A percentile compares a stretch with the other conserved stretches of the same genome.
phyloP scores from a whole-genome alignment of 2,113 vertebrate genomes.

The Ceuthmochares aereus region DNA sequence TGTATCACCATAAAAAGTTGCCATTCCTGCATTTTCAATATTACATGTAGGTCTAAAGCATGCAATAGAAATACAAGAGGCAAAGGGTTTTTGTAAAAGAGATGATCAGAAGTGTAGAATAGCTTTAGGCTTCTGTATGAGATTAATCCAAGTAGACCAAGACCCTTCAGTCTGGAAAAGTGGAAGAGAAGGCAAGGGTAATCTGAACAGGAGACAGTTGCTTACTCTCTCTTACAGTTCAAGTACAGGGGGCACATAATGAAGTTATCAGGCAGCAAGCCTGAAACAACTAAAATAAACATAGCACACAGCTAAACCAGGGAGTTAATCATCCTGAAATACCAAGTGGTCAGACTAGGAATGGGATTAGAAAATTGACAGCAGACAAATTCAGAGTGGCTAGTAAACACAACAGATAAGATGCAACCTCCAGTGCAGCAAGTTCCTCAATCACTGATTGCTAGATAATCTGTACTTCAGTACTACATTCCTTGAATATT shows the following conservation, averaged over 20 bases:
- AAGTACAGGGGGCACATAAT: background rate
- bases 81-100: background rate
- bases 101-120: background rate
- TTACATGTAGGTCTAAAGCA: background rate
- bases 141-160: background rate
- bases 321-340: background rate
- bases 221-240: background rate
- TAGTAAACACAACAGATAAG: background rate
- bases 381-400: background rate
- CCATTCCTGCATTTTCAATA: background rate
- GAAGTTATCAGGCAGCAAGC: background rate
- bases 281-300: background rate
- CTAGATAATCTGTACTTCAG: background rate
- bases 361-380: background rate
- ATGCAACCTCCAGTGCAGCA: background rate
- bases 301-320: fast-evolving
- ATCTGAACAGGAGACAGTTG: background rate
- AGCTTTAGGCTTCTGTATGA: background rate
- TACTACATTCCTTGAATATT: background rate
- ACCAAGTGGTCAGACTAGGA: background rate
- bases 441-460: background rate
- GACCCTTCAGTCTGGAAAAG: background rate
- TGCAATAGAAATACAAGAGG: background rate
- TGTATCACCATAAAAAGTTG: background rate
- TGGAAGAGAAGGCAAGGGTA: background rate